Evolutionary conservation across 2,797 vertebrate species (phyloP).

Genomic region (Brachyrhaphis roseni): DNA sequence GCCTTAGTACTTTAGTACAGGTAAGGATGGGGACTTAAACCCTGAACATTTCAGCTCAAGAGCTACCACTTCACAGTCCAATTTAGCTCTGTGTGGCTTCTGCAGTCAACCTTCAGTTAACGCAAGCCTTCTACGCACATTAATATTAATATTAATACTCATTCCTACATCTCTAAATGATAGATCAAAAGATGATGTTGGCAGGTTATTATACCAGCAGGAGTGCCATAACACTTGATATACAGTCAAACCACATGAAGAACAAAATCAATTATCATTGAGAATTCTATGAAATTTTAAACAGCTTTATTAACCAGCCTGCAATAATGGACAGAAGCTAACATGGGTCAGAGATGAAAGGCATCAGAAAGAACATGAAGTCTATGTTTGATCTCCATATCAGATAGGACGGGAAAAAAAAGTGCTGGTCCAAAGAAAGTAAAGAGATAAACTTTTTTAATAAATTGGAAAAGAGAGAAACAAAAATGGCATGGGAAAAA

Average conservation of each 20-base stretch:
- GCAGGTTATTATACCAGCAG: slow-evolving; percentile 47
- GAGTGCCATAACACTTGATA: slow-evolving; percentile 9
- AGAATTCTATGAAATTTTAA: slow-evolving; percentile 54
- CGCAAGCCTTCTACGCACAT: background rate
- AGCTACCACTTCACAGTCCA: background rate
- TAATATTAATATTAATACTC: slow-evolving; percentile 41
- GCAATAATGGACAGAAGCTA: slow-evolving; percentile 15
- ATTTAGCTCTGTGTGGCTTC: background rate
- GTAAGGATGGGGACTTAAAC: background rate
- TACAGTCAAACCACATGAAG: slow-evolving; percentile 33
- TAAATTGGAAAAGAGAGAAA: slow-evolving; percentile 11
- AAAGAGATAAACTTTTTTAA: background rate
- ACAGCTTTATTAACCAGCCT: slow-evolving; percentile 32
- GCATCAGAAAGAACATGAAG: slow-evolving; percentile 15
- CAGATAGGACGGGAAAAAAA: slow-evolving; percentile 37
- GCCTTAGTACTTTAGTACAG: background rate
- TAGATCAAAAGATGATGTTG: slow-evolving; percentile 58
- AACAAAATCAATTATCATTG: slow-evolving; percentile 68
- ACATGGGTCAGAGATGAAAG: slow-evolving; percentile 50
- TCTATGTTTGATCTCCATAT: slow-evolving; percentile 16
- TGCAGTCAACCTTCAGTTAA: slow-evolving; percentile 11
- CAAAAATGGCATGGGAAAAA: slow-evolving; percentile 22
- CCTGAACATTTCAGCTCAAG: background rate
- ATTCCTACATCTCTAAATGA: slow-evolving; percentile 53
- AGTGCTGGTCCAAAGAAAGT: background rate